A percentile compares a stretch with the other conserved stretches of the same genome.
Evolutionary conservation across 2,888 invertebrate species (phyloP).

Genomic region (Nomada fabriciana): DNA sequence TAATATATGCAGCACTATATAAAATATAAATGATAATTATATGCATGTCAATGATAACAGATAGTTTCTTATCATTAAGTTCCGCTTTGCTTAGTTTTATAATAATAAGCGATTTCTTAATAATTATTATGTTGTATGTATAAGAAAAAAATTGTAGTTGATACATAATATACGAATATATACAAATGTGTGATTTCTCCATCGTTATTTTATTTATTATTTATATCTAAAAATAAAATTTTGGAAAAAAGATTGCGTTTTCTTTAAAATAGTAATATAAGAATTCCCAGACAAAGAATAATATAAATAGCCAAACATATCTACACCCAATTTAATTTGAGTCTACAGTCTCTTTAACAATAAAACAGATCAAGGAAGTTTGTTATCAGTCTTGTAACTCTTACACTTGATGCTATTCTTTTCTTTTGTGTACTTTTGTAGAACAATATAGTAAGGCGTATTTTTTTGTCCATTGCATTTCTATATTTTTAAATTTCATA

Average conservation of each 20-base stretch:
- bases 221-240: too few species aligned
- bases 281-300: constrained; percentile 25
- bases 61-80: not conserved
- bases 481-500: constrained; percentile 14
- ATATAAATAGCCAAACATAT: constrained; percentile 25
- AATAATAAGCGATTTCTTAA: not conserved
- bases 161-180: not conserved
- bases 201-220: too few species aligned
- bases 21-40: not conserved
- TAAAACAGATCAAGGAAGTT: constrained; percentile 38
- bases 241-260: constrained; percentile 1
- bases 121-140: not conserved
- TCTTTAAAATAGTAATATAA: constrained; percentile 28
- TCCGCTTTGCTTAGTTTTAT: not conserved
- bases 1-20: not conserved
- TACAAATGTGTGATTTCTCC: too few species aligned
- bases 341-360: constrained; percentile 10
- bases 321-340: constrained; percentile 34
- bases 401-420: constrained; percentile 30
- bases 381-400: constrained; percentile 46
- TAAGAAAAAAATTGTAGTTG: not conserved
- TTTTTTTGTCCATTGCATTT: constrained; percentile 24
- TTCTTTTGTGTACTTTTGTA: constrained; percentile 28
- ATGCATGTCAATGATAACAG: not conserved
- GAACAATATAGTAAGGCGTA: constrained; percentile 50